Evolutionary conservation across 2,888 invertebrate genomes (phyloP).

Genomic region (Machimus rusticus): DNA sequence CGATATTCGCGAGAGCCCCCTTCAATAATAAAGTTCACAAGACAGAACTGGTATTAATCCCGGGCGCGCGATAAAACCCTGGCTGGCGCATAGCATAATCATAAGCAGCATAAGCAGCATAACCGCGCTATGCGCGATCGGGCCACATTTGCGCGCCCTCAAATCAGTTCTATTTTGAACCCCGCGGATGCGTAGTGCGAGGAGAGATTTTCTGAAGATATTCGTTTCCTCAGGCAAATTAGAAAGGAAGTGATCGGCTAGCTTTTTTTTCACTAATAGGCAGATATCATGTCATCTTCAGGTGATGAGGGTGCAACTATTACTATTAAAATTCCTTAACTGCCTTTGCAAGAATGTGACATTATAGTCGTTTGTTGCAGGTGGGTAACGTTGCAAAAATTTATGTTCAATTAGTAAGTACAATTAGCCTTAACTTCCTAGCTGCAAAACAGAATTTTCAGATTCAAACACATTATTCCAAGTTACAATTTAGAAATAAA

Average conservation of each 20-base stretch:
- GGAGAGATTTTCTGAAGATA: not conserved
- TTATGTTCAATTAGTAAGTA: too few relatives aligned
- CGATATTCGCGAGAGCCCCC: not conserved
- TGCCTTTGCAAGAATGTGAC: not conserved
- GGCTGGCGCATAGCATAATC: not conserved
- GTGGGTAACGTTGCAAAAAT: too few relatives aligned
- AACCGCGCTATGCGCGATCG: not conserved
- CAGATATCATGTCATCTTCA: not conserved
- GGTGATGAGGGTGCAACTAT: not conserved
- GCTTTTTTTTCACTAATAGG: not conserved
- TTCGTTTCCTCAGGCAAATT: not conserved
- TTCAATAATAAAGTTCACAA: slow-evolving; percentile 30
- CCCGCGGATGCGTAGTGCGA: not conserved
- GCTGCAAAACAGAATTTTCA: too few relatives aligned
- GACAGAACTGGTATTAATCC: slow-evolving; percentile 6
- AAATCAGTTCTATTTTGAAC: not conserved
- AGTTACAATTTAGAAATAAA: too few relatives aligned
- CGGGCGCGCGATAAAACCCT: not conserved
- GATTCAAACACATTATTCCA: too few relatives aligned
- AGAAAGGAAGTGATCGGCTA: not conserved
- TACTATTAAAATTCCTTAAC: not conserved
- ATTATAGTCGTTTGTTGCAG: not conserved
- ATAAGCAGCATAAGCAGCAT: not conserved
- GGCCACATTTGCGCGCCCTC: not conserved
- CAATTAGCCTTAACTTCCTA: too few relatives aligned